A percentile compares a stretch with the other conserved stretches of the same genome.
Evolutionary conservation across 2,113 vertebrate genomes (phyloP).

Genomic region (Apodemus sylvaticus): DNA sequence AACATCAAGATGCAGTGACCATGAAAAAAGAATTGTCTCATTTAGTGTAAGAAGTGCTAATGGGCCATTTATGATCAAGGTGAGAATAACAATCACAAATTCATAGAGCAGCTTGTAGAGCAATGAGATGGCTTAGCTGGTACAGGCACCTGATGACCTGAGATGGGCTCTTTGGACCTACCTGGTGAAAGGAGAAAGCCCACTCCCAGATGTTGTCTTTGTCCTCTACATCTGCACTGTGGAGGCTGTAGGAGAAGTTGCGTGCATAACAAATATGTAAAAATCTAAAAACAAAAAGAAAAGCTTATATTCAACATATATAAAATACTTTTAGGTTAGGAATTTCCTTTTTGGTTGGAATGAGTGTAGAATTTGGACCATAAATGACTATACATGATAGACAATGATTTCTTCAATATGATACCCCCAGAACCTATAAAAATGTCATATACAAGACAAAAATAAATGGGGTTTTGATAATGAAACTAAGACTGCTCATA

Average conservation of each 20-base stretch:
- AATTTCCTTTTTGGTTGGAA: not conserved
- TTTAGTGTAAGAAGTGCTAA: constrained; percentile 55
- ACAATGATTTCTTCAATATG: not conserved
- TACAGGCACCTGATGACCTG: not conserved
- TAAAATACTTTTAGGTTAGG: not conserved
- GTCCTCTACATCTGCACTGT: too few species aligned
- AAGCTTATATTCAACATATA: not conserved
- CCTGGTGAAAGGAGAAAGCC: too few species aligned
- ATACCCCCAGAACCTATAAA: not conserved
- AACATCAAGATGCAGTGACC: constrained; percentile 35
- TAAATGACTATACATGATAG: not conserved
- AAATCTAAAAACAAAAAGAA: not conserved
- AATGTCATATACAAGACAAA: not conserved
- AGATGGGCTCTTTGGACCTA: not conserved
- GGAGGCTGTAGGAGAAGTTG: not conserved
- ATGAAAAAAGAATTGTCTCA: constrained; percentile 37
- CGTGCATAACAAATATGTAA: not conserved
- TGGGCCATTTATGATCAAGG: constrained; percentile 36
- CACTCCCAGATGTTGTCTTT: not conserved
- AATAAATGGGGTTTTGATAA: not conserved
- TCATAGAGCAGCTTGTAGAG: not conserved
- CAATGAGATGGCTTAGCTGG: not conserved
- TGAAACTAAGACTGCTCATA: not conserved
- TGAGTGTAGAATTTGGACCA: not conserved
- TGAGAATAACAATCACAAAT: not conserved